phyloP scores from a whole-genome alignment of 2,888 invertebrate genomes.

The Athalia rosae region DNA sequence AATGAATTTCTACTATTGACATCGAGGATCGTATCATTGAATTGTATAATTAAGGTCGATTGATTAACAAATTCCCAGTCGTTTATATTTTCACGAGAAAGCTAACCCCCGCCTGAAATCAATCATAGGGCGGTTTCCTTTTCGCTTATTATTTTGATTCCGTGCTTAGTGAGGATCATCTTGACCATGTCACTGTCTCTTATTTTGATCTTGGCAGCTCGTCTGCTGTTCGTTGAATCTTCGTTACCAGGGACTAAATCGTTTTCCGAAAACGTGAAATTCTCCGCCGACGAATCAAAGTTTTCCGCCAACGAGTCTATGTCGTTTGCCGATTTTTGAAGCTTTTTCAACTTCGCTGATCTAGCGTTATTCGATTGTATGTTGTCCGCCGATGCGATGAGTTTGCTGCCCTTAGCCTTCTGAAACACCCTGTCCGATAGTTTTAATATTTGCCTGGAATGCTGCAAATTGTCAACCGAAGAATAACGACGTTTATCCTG shows the following conservation, averaged over 20 bases:
- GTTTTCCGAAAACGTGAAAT: conserved; percentile 53
- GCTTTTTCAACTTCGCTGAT: conserved; percentile 57
- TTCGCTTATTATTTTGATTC: conserved; percentile 86
- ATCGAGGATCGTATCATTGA: conserved; percentile 21
- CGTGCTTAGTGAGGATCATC: conserved; percentile 85
- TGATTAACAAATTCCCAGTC: background rate
- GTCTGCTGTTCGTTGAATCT: conserved; percentile 36
- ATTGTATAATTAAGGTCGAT: conserved; percentile 5
- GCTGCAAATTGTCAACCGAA: conserved; percentile 69
- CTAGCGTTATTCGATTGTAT: conserved; percentile 57
- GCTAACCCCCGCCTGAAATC: conserved; percentile 6
- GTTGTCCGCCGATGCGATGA: conserved; percentile 68
- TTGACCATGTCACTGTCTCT: conserved; percentile 78
- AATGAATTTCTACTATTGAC: conserved; percentile 22
- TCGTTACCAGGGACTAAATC: conserved; percentile 38
- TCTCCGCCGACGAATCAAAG: conserved; percentile 61
- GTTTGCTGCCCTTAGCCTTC: conserved; percentile 55
- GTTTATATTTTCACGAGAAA: background rate
- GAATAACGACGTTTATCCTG: conserved; percentile 67
- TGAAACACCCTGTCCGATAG: conserved; percentile 57
- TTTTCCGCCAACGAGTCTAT: conserved; percentile 65
- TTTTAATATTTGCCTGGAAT: conserved; percentile 55
- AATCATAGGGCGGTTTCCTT: conserved; percentile 80
- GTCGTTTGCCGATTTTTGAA: conserved; percentile 66
- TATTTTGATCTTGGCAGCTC: conserved; percentile 50